Conservation (phyloP, 1,140 invertebrate species). For the Drosophila repletoides region DNA sequence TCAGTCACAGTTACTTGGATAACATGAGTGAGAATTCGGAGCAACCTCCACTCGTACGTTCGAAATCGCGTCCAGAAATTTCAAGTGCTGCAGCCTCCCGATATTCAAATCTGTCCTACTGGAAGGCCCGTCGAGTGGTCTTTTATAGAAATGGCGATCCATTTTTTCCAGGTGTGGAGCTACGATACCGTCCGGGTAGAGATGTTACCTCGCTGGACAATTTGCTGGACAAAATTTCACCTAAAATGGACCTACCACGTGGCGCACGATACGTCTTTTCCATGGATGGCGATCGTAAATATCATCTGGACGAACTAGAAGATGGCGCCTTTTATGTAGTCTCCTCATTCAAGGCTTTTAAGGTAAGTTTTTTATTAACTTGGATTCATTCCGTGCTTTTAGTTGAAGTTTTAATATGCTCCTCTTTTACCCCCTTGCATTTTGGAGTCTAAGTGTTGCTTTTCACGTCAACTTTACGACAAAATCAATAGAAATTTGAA, state of each 20-base stretch:
- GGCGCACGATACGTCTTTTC: slow-evolving; percentile 95
- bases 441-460: slow-evolving; percentile 60
- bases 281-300: slow-evolving; percentile 93
- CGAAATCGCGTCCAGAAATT: slow-evolving; percentile 81
- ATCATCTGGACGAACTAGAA: slow-evolving; percentile 92
- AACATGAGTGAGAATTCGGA: slow-evolving; percentile 82
- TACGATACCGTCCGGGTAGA: slow-evolving; percentile 93
- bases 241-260: slow-evolving; percentile 90
- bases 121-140: slow-evolving; percentile 92
- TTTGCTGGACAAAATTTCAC: slow-evolving; percentile 91
- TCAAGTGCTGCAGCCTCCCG: slow-evolving; percentile 83
- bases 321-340: slow-evolving; percentile 95
- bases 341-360: slow-evolving; percentile 95
- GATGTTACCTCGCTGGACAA: slow-evolving; percentile 94
- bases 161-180: slow-evolving; percentile 94
- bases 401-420: slow-evolving; percentile 8
- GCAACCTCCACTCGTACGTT: slow-evolving; percentile 75
- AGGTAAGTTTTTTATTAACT: slow-evolving; percentile 85
- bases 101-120: slow-evolving; percentile 92
- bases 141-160: slow-evolving; percentile 97
- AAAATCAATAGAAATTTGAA: slow-evolving; percentile 81
- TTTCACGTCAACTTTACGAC: slow-evolving; percentile 54
- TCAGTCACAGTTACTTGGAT: slow-evolving; percentile 71
- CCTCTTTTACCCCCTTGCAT: slow-evolving; percentile 22
- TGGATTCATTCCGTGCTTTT: slow-evolving; percentile 23